Evolutionary conservation across 2,797 vertebrate genomes (phyloP), one percentile per base, ranked within the genome.

Genomic region (Petrocephalus schoutedeni): DNA sequence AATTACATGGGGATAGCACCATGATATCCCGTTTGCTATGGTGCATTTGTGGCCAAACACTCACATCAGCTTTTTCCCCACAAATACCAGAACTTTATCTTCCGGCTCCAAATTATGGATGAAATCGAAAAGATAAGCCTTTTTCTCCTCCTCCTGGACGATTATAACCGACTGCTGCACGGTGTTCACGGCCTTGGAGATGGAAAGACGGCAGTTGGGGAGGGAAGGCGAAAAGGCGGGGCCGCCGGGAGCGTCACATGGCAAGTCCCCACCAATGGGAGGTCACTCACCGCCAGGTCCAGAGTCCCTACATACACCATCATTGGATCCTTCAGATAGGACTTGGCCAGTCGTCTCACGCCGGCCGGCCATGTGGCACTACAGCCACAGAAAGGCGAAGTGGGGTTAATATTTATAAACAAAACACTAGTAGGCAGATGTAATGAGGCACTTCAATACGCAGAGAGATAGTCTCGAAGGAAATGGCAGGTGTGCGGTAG

Each of bases 341-440:
- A 97, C 88, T 95, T 98, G 36, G 97, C 92, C 87, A 99, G 92
- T 87, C 97, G 96, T 74, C 97, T 97, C 89, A 99, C 98, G 85
- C 97, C 96, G 0, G 93, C 91, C 83, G 98, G 98, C 98, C 98
- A 99, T 0, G 98, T 99, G 87, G 98, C 98, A 93, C 98, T 99
- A 88, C 85, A 77, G 89, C n/a, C 67, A 89, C 32, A 91, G 10
- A 83, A 49, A 85, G 53, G 82, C 12, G 19, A 12, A 89, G 1
- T 32, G 8, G 9, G 64, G 14, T 10, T 9, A 32, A 0, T 8
- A 83, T 54, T 21, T 21, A 83, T 54, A 83, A 9, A 56, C 49
- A 49, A 80, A 49, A 80, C 19, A 21, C 3, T 49, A 80, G 74
- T 49, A 49, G 41, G 74, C 41, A 80, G 74, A 41, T 49, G 45